phyloP scores from a whole-genome alignment of 2,797 vertebrate species.

The Gallinago nigripennis region DNA sequence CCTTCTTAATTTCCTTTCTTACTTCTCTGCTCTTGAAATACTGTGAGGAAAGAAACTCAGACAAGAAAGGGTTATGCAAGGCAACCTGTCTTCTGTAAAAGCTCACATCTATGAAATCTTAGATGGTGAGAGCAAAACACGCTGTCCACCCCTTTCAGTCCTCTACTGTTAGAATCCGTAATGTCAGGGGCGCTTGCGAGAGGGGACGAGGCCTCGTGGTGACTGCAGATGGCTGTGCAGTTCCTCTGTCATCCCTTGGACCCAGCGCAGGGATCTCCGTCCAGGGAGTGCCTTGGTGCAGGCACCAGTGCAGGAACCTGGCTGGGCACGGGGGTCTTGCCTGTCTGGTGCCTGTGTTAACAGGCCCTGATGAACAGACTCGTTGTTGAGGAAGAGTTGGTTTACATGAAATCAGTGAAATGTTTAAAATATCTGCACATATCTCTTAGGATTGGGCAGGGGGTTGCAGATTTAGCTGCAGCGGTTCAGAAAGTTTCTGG shows the following conservation, averaged over 20 bases:
- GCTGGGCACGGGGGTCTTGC: background rate
- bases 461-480: background rate
- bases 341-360: background rate
- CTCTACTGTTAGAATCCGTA: background rate
- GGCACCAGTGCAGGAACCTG: rapidly evolving
- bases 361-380: background rate
- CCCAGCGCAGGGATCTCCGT: rapidly evolving
- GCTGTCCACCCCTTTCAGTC: background rate
- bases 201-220: rapidly evolving
- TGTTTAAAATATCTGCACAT: background rate
- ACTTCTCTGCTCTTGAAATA: background rate
- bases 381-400: background rate
- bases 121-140: rapidly evolving
- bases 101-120: background rate
- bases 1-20: background rate
- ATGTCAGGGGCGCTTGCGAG: background rate
- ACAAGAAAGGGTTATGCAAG: background rate
- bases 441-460: background rate
- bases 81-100: background rate
- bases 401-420: background rate
- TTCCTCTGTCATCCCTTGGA: background rate
- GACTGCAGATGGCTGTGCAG: background rate
- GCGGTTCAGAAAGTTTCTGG: background rate
- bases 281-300: rapidly evolving
- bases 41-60: background rate